A percentile compares a stretch with the other conserved stretches of the same genome.
Evolutionary conservation across 2,113 vertebrate species (phyloP).

Genomic region (Pangasianodon hypophthalmus): DNA sequence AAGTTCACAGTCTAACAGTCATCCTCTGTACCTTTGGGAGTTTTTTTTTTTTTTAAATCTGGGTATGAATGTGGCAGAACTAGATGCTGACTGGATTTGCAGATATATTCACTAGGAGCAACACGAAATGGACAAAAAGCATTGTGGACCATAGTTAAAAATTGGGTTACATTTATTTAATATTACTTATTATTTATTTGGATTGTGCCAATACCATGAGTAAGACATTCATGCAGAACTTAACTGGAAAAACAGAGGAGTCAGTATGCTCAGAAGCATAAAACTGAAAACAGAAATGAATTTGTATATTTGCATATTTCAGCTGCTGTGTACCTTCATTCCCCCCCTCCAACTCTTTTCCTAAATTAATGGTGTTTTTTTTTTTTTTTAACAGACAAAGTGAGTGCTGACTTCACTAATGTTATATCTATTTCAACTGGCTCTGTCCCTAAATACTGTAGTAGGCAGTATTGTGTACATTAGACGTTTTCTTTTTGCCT

Average conservation of each 20-base stretch:
- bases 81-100: background rate
- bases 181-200: conserved; percentile 9
- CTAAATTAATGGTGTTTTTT: background rate
- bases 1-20: too few species aligned
- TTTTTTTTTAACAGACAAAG: background rate
- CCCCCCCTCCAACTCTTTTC: too few species aligned
- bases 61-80: background rate
- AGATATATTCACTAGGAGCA: background rate
- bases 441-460: background rate
- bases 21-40: background rate
- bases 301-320: background rate
- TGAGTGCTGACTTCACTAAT: background rate
- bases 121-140: background rate
- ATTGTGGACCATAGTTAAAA: background rate
- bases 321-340: background rate
- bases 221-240: background rate
- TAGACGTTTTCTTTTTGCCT: background rate
- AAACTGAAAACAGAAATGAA: background rate
- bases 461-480: background rate
- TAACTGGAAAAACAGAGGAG: background rate
- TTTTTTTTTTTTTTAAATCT: conserved; percentile 6
- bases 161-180: background rate
- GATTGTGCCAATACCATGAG: background rate
- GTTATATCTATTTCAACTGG: background rate
- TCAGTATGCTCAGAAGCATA: background rate